Conservation (phyloP, 2,113 vertebrate species). For the Eulacestoma nigropectus region DNA sequence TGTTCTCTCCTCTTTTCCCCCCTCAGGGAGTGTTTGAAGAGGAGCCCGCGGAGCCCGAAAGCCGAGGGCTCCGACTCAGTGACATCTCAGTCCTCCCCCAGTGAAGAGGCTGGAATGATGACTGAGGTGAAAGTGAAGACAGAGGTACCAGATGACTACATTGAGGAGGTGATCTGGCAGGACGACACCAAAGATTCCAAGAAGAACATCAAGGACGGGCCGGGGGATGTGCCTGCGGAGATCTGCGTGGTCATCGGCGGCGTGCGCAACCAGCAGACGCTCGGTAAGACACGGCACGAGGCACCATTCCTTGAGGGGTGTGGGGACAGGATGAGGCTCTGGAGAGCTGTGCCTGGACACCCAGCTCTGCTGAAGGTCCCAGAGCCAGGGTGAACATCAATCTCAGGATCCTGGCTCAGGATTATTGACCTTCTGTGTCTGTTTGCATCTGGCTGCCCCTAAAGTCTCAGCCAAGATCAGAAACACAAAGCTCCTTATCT, state of each 20-base stretch:
- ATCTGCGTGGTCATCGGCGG: conserved; percentile 96
- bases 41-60: conserved; percentile 63
- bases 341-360: not conserved
- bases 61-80: conserved; percentile 66
- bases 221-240: conserved; percentile 83
- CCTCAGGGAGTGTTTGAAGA: conserved; percentile 74
- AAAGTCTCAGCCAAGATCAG: not conserved
- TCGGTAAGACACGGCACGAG: conserved; percentile 73
- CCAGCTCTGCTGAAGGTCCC: not conserved
- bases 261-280: conserved; percentile 87
- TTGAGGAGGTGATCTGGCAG: conserved; percentile 78
- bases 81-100: conserved; percentile 65
- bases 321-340: not conserved
- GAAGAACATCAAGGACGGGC: conserved; percentile 79
- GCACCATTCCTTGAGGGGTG: fast-evolving
- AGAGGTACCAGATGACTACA: conserved; percentile 78
- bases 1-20: not conserved
- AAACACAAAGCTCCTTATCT: not conserved
- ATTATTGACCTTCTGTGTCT: not conserved
- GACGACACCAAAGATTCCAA: conserved; percentile 79
- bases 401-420: not conserved
- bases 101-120: conserved; percentile 74
- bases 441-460: not conserved
- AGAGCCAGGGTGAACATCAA: not conserved
- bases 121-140: conserved; percentile 81